Base-by-base conservation (phyloP, 2,113 vertebrate species). In the Pica pica region DNA sequence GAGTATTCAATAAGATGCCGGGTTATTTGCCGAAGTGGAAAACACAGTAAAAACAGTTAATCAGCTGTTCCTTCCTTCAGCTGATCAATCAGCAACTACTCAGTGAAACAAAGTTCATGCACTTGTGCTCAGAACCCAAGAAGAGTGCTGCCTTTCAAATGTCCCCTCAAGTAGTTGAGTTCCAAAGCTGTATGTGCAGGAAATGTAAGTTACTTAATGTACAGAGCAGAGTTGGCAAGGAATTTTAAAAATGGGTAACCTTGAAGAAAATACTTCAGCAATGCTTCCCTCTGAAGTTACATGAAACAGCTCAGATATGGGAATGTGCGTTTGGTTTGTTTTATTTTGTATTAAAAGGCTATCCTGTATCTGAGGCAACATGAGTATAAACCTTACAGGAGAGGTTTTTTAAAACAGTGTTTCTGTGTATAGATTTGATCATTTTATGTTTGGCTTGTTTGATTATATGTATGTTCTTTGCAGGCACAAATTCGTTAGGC, bases 11-110 rank as follows among this genome's bases (percentile, higher is more conserved):
- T 94, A 64, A 81, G 83, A 81, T 63, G 49, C 56, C 65, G 16
- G 31, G 56, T 64, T 86, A 74, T 78, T 94, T 95, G 49, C 76
- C 30, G 9, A 88, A 91, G 55, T 50, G 63, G 75, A 80, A 95
- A 91, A 93, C 28, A 50, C 63, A 87, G 53, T 83, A 73, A 90
- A 95, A 95, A 78, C 61, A 82, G 78, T 92, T 86, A 52, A 83
- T 90, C 74, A 90, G 78, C 90, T 85, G 63, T 88, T 88, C 75
- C 33, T 50, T 88, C 75, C 67, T 90, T 80, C 60, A 67, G 37
- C 79, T 5, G 6, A 84, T 90, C 89, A 63, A 8, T 95, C 91
- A 88, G 59, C 70, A 89, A 31, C 67, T 93, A 65, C 68, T 15
- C 3, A 4, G 83, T n/a, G 68, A 93, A 95, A 74, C 42, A 42